phyloP scores from a whole-genome alignment of 1,140 invertebrate species.

The Vanessa tameamea region DNA sequence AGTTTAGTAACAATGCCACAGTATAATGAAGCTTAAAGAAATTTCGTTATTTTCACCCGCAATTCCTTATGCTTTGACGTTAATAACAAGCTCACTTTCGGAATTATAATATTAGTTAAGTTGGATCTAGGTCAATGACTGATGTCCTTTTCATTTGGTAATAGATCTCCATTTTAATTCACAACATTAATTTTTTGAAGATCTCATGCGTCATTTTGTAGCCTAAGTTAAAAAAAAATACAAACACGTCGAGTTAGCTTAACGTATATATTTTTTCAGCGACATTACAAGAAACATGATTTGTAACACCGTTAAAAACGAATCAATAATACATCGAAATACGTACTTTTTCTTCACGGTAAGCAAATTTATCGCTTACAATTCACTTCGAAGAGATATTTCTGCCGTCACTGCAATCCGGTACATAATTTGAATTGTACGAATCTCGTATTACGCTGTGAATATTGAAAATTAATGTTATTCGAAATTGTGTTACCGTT shows the following conservation, averaged over 20 bases:
- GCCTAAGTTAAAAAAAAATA: too few species aligned
- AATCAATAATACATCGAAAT: conserved; percentile 17
- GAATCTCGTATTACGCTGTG: conserved; percentile 21
- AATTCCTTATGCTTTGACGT: too few species aligned
- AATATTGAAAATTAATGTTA: conserved; percentile 26
- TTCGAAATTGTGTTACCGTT: conserved; percentile 5
- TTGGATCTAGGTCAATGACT: too few species aligned
- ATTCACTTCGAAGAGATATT: conserved; percentile 23
- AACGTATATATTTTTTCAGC: not conserved
- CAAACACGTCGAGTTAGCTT: not conserved
- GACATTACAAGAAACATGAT: conserved; percentile 4
- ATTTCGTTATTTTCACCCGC: too few species aligned
- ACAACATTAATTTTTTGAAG: too few species aligned
- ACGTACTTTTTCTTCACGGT: conserved; percentile 15
- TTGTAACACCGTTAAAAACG: not conserved
- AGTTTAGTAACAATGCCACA: too few species aligned
- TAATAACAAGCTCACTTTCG: too few species aligned
- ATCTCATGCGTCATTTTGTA: too few species aligned
- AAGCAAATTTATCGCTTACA: conserved; percentile 25
- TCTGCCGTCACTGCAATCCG: conserved; percentile 31
- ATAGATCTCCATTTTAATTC: too few species aligned
- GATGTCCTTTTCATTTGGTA: too few species aligned
- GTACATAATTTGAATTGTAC: conserved; percentile 34
- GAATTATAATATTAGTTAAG: too few species aligned
- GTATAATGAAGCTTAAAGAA: too few species aligned